Evolutionary conservation across 2,888 invertebrate genomes (phyloP).

Genomic region (Rhamnusium bicolor): DNA sequence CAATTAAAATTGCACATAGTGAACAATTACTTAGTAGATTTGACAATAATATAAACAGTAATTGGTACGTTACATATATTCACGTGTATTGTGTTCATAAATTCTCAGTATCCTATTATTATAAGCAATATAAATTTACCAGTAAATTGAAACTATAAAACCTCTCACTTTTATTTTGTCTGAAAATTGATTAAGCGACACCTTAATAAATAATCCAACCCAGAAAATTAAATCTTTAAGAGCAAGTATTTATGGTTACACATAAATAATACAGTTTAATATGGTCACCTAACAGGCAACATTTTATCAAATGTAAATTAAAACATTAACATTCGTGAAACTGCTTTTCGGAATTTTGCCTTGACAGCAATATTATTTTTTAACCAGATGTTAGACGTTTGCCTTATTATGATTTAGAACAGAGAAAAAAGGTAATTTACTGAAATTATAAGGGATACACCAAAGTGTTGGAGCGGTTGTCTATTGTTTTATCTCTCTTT

Average conservation of each 20-base stretch:
- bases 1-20: too few relatives aligned
- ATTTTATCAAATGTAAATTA: slow-evolving; percentile 4
- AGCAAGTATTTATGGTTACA: slow-evolving; percentile 6
- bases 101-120: background rate
- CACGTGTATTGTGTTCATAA: background rate
- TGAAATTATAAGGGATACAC: slow-evolving; percentile 54
- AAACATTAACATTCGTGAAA: background rate
- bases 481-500: background rate
- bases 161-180: background rate
- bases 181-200: slow-evolving; percentile 18
- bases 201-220: slow-evolving; percentile 14
- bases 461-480: slow-evolving; percentile 46
- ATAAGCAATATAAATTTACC: background rate
- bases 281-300: background rate
- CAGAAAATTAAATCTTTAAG: slow-evolving; percentile 4
- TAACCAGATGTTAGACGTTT: slow-evolving; percentile 38
- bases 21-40: too few relatives aligned
- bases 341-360: background rate
- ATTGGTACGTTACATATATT: too few relatives aligned
- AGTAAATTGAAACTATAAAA: background rate
- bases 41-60: too few relatives aligned
- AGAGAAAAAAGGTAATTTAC: slow-evolving; percentile 53
- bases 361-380: slow-evolving; percentile 20
- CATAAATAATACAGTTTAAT: slow-evolving; percentile 13
- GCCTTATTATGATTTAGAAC: slow-evolving; percentile 38